Base-by-base conservation (phyloP, 2,113 vertebrate species). In the Lamprotornis superbus region DNA sequence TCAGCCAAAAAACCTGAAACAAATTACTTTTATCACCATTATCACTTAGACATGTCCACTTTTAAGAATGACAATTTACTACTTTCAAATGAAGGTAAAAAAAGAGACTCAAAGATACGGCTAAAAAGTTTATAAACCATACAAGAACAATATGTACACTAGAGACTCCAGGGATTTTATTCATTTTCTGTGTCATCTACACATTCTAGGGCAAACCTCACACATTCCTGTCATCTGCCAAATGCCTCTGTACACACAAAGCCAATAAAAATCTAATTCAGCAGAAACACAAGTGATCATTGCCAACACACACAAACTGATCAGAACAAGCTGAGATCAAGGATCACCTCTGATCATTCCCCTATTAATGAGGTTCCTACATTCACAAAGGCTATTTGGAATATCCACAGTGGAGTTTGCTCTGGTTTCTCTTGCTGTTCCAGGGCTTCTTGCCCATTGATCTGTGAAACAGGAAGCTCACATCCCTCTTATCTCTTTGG, bases 401-500 rank as follows among this genome's bases (percentile, higher is more conserved):
- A 92, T 86, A 86, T 11, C n/a, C 22, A 80, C 61, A 52, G 5
- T 27, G 40, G 28, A 19, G 27, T 28, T 75, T 60, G 65, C 73
- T 84, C 83, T 75, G 61, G 33, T 74, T 84, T 84, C 77, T 40
- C 19, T 13, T 37, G 60, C 37, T 71, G 7, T 15, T 30, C 27
- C 15, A n/a, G 70, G 78, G 78, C 18, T 93, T 31, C 71, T 83
- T 44, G 74, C 70, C 42, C 79, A 25, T 46, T 28, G 59, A 59
- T 59, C 83, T 93, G 44, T 74, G 71, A 33, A 83, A 50, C 33
- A 44, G 78, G 50, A 61, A 63, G 63, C 33, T 90, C 75, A 10
- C 24, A 52, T 44, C 64, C 10, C 47, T 93, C 35, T 95, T 10
- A 70, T 88, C 87, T 40, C 92, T 78, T 95, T 95, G 75, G 86